Conservation (phyloP, 2,113 vertebrate genomes). For the Leiothrix lutea region DNA sequence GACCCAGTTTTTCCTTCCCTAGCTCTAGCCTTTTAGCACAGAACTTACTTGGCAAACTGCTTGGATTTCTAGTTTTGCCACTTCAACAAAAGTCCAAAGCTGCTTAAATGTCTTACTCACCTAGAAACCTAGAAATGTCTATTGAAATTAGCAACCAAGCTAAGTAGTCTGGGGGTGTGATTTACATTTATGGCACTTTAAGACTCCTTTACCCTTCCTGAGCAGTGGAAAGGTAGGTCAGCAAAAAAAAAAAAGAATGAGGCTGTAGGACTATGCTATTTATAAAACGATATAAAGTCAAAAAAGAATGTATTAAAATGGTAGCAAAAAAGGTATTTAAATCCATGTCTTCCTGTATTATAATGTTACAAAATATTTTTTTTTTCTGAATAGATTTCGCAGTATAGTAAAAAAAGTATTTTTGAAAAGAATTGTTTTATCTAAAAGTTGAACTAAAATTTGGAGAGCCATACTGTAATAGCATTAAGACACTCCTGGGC, state of each 20-base stretch:
- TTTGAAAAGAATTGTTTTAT: background rate
- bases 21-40: background rate
- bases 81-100: background rate
- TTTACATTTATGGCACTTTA: constrained; percentile 36
- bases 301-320: background rate
- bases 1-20: background rate
- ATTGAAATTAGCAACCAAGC: constrained; percentile 27
- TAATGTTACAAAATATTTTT: background rate
- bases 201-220: background rate
- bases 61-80: background rate
- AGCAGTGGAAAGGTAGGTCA: constrained; percentile 31
- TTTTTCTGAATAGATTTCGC: background rate
- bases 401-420: background rate
- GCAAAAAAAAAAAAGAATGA: constrained; percentile 25
- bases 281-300: constrained; percentile 30
- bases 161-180: background rate
- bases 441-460: constrained; percentile 47
- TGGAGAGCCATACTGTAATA: constrained; percentile 8
- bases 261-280: background rate
- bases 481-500: constrained; percentile 58
- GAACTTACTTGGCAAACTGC: background rate
- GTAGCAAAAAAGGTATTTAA: background rate
- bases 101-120: constrained; percentile 12
- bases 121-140: constrained; percentile 60
- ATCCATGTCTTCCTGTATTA: background rate